phyloP scores from a whole-genome alignment of 2,113 vertebrate genomes.

The Neolamprologus toae region DNA sequence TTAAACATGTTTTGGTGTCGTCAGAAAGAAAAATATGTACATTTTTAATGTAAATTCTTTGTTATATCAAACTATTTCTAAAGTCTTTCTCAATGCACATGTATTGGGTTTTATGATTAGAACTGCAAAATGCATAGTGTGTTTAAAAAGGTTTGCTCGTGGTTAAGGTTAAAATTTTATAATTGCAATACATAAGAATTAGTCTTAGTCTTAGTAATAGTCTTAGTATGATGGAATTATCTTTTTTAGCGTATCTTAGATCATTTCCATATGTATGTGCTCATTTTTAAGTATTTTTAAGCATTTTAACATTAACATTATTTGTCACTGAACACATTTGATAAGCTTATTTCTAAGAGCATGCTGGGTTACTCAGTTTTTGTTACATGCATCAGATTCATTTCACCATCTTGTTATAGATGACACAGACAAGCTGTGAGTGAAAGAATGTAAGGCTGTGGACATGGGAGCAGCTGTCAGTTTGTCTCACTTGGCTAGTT shows the following conservation, averaged over 20 bases:
- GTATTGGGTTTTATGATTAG: neutral
- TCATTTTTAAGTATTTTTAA: neutral
- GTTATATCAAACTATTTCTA: neutral
- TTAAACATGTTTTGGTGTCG: neutral
- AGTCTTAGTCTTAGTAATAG: neutral
- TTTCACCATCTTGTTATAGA: constrained; percentile 37
- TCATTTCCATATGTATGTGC: neutral
- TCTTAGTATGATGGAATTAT: neutral
- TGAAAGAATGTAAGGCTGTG: constrained; percentile 41
- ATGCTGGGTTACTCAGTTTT: neutral
- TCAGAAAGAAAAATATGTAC: neutral
- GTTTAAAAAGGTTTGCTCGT: neutral
- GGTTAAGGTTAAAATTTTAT: neutral
- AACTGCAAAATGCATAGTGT: neutral
- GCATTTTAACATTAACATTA: neutral
- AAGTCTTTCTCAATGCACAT: neutral
- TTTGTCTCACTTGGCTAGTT: constrained; percentile 56
- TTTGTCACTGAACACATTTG: neutral
- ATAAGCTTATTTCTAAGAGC: neutral
- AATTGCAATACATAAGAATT: neutral
- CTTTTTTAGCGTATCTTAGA: neutral
- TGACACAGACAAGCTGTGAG: constrained; percentile 36
- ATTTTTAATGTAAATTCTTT: neutral
- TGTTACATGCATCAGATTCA: constrained; percentile 16
- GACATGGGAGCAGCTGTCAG: constrained; percentile 48